Base-by-base conservation (phyloP, 2,797 vertebrate genomes). In the Leucoraja ocellata region DNA sequence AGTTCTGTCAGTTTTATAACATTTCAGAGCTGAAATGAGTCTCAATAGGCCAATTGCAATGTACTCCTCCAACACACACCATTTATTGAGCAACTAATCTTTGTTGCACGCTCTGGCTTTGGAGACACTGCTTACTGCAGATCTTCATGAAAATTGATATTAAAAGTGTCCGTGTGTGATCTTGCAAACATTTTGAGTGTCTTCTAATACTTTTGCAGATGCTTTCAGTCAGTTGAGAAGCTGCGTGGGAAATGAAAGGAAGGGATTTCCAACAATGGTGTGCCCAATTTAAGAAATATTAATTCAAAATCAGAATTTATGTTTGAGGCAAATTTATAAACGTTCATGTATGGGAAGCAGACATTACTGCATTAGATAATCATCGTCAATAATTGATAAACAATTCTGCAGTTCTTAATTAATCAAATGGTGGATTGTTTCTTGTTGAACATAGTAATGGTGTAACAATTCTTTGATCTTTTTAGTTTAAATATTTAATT, bases 401-500 rank as follows among this genome's bases (percentile, higher is more conserved):
- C 7, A 21, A 18, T 5, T 58, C 81, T 10, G 16, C 63, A 88
- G 21, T 68, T 88, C 25, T 63, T 32, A n/a, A 1, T 61, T 11
- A 28, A 6, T n/a, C 54, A 58, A 86, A 8, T 36, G 16, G 61
- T 18, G 36, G 63, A 68, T 88, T 68, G 61, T 63, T 88, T 88
- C 84, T 68, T 21, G 7, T 36, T 36, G 14, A 68, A 68, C 16
- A 21, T 18, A 36, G 63, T 32, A 68, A 63, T 88, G 63, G 21
- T 88, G 32, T 88, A 32, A 36, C 16, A 5, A 68, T 54, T 84
- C 9, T 84, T 61, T 88, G 84, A 88, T 68, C n/a, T 10, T 88
- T 88, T 68, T 68, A 65, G n/a, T 88, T 65, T 68, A 16, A 54
- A 68, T 18, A 36, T 88, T 68, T 88, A 65, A 88, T 88, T 88